These are phyloP conservation scores for Semnornis frantzii DNA, from an alignment of 2,113 vertebrate genomes.

Conservation along the genomic window DNA sequence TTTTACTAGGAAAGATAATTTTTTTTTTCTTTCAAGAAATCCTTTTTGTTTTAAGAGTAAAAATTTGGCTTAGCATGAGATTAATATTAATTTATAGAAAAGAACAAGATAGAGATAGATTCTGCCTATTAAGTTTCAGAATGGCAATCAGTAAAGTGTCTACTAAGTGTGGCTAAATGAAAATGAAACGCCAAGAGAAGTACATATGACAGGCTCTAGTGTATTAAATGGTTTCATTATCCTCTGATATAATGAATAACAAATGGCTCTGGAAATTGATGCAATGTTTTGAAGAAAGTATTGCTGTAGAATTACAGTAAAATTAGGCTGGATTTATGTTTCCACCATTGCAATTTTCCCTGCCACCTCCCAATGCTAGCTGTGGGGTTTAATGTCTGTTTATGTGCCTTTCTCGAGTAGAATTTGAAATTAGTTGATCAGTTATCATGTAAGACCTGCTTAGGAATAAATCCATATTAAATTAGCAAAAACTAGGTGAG, in stretches of 20 bases:
- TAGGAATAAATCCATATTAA: constrained; percentile 30
- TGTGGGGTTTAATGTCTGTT: constrained; percentile 15
- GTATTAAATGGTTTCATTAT: constrained; percentile 71
- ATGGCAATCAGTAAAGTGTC: constrained; percentile 50
- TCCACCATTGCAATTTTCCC: constrained; percentile 17
- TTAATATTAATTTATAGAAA: constrained; percentile 42
- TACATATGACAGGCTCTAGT: constrained; percentile 52
- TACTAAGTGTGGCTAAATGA: constrained; percentile 50
- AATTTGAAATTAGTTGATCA: constrained; percentile 32
- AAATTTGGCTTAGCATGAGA: not conserved
- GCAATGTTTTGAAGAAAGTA: constrained; percentile 54
- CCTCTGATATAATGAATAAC: constrained; percentile 46
- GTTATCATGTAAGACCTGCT: not conserved
- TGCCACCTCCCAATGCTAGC: not conserved
- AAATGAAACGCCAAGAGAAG: constrained; percentile 58
- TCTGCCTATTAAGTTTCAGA: constrained; percentile 54
- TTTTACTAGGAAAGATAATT: not conserved
- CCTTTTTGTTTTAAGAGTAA: constrained; percentile 22
- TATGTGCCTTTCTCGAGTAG: not conserved
- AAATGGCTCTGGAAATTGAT: constrained; percentile 63
- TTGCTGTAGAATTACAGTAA: constrained; percentile 42
- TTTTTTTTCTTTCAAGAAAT: not conserved
- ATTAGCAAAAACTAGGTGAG: not conserved
- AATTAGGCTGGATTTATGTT: constrained; percentile 57
- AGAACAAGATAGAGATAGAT: constrained; percentile 57